phyloP scores from a whole-genome alignment of 2,797 vertebrate genomes.

The Poecile montanus region DNA sequence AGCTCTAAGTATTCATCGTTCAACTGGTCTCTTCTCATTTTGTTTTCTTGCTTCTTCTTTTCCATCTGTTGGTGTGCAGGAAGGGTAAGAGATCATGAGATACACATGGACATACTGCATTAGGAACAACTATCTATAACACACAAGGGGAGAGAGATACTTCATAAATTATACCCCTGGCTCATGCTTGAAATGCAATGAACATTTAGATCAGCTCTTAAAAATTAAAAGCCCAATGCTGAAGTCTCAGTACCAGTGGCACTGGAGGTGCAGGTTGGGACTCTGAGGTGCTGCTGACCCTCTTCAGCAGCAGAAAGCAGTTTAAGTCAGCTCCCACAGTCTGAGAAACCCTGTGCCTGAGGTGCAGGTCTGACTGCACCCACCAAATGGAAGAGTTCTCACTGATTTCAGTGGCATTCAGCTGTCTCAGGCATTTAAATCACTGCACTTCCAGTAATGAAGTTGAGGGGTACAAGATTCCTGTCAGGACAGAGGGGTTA shows the following conservation, averaged over 20 bases:
- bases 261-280: neutral
- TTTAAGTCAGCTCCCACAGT: neutral
- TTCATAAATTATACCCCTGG: neutral
- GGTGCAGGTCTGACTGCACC: neutral
- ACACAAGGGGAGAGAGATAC: neutral
- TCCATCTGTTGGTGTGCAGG: slow-evolving; percentile 85
- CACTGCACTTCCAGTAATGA: neutral
- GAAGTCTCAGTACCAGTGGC: neutral
- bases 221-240: neutral
- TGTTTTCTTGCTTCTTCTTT: slow-evolving; percentile 98
- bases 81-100: neutral
- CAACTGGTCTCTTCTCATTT: slow-evolving; percentile 96
- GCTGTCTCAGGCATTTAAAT: neutral
- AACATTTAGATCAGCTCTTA: neutral
- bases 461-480: neutral
- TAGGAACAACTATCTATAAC: neutral
- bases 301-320: neutral
- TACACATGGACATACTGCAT: neutral
- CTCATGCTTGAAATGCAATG: fast-evolving
- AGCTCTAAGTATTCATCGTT: slow-evolving; percentile 96
- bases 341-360: fast-evolving
- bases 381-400: neutral
- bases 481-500: neutral
- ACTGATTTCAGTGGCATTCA: neutral
- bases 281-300: neutral